Base-by-base conservation (phyloP, 2,797 vertebrate species). In the Pipistrellus kuhlii region DNA sequence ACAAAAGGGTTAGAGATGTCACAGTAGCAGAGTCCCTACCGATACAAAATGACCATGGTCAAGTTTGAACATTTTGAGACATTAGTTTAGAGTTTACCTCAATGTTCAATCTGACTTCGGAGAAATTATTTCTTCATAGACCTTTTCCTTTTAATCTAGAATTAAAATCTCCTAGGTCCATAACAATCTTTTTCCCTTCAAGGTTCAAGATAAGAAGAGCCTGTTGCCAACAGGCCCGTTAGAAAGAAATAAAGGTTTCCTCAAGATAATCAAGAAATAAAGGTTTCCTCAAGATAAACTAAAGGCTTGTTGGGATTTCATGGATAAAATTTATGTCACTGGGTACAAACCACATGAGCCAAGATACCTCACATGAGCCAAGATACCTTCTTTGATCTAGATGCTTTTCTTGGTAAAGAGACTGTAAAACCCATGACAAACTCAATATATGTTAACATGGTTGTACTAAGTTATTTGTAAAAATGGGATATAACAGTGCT, bases 131-230 rank as follows among this genome's bases (percentile, higher is more conserved):
- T 92, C 83, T 89, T 94, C 85, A 94, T 0, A 90, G 17, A 76
- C 10, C 41, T 91, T 64, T 91, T 93, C 48, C 64, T 96, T 95
- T 94, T 85, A 55, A 93, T 68, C 55, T 66, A 94, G 59, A 97
- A 95, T 69, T 64, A 88, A 72, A 88, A 95, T 73, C 51, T 84
- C 46, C 41, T 86, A 86, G 15, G 85, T 35, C 23, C 30, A 44
- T 83, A 48, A 69, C 51, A 44, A 91, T 80, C 27, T 38, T 72
- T 53, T 85, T 72, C 46, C 15, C 91, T 90, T 94, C 62, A 88
- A 27, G 27, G 46, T 84, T 82, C 44, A 81, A 93, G 80, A 92
- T 15, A 68, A 46, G 30, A 91, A 82, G 14, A 66, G 7, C 10
- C 68, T 84, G n/a, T n/a, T 90, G n/a, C 35, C 82, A 93, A 95